Evolutionary conservation across 1,140 invertebrate genomes (phyloP).

Genomic region (Drosophila bipectinata): DNA sequence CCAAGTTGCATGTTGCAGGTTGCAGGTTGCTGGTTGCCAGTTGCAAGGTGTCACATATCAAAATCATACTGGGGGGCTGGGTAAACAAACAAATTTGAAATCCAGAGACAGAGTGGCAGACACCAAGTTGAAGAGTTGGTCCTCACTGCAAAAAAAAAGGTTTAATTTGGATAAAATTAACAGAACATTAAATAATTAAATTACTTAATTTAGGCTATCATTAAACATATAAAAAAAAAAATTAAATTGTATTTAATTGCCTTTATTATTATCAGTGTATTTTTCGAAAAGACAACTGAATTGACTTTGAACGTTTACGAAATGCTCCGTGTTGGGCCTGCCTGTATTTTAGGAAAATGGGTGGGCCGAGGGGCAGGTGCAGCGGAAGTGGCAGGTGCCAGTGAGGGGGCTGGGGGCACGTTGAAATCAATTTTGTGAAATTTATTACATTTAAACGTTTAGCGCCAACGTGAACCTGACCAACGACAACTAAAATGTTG

Average conservation of each 20-base stretch:
- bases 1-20: slow-evolving; percentile 2
- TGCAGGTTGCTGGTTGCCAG: neutral
- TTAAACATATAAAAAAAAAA: neutral
- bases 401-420: slow-evolving; percentile 5
- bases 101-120: slow-evolving; percentile 32
- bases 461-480: slow-evolving; percentile 49
- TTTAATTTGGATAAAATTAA: no score
- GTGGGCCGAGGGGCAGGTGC: neutral
- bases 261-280: neutral
- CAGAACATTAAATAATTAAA: no score
- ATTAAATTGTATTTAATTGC: neutral
- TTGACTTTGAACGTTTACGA: slow-evolving; percentile 57
- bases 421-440: slow-evolving; percentile 71
- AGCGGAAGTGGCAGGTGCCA: neutral
- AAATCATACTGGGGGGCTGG: slow-evolving; percentile 7
- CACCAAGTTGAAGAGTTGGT: slow-evolving; percentile 3
- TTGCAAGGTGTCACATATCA: slow-evolving; percentile 48
- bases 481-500: slow-evolving; percentile 33
- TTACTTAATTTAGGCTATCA: neutral
- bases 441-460: slow-evolving; percentile 66
- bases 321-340: slow-evolving; percentile 54
- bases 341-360: slow-evolving; percentile 1
- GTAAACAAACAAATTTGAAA: slow-evolving; percentile 29
- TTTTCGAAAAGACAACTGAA: slow-evolving; percentile 12
- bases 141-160: slow-evolving; percentile 6